Conservation (phyloP, 2,888 invertebrate genomes). For the Mythimna lalbum region DNA sequence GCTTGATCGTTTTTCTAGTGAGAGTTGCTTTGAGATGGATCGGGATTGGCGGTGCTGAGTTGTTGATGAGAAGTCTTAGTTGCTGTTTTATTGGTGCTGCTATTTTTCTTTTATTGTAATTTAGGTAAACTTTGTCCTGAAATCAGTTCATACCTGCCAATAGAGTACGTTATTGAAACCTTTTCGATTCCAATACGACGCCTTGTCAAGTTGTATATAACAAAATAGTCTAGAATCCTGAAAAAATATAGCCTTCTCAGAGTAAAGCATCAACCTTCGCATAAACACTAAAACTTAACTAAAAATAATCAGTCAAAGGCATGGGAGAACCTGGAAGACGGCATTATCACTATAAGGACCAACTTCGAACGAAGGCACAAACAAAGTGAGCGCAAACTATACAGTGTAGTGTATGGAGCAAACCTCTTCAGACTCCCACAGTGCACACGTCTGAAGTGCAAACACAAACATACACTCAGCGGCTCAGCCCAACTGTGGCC, state of each 20-base stretch:
- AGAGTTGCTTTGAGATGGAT: conserved; percentile 19
- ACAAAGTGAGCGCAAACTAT: conserved; percentile 33
- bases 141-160: background rate
- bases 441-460: conserved; percentile 45
- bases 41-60: background rate
- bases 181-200: background rate
- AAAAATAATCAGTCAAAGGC: background rate
- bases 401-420: background rate
- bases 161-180: background rate
- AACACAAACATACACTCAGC: conserved; percentile 56
- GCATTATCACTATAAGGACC: conserved; percentile 6
- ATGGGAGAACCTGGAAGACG: conserved; percentile 21
- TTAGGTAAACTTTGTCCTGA: too few species aligned
- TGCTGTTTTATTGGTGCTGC: background rate
- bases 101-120: background rate
- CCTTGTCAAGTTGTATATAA: too few species aligned
- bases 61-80: background rate
- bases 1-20: conserved; percentile 6
- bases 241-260: background rate
- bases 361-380: conserved; percentile 15
- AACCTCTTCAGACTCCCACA: conserved; percentile 54
- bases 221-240: background rate
- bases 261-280: background rate
- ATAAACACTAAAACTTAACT: background rate
- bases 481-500: conserved; percentile 25